Evolutionary conservation across 2,113 vertebrate genomes (phyloP).

Genomic region (Pongo abelii): DNA sequence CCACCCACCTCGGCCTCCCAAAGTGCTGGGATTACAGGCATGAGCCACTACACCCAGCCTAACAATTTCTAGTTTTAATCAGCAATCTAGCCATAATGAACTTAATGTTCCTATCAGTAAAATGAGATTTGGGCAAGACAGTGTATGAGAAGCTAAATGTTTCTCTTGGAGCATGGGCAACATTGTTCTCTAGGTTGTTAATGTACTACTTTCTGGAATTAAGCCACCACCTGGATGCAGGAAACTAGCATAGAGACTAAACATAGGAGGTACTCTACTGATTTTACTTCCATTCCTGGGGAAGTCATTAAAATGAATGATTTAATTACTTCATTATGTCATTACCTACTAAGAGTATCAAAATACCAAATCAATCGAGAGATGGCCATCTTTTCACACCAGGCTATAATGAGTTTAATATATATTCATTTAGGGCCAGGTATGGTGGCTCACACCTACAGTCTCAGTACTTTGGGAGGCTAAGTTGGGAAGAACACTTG

Average conservation of each 20-base stretch:
- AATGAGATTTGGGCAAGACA: not conserved
- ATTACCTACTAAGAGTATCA: not conserved
- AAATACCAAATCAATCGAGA: constrained; percentile 30
- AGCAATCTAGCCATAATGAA: not conserved
- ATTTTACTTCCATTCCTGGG: not conserved
- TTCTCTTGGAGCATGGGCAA: not conserved
- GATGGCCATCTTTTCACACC: not conserved
- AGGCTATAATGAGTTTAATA: constrained; percentile 11
- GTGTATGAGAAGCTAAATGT: not conserved
- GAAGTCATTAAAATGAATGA: constrained; percentile 30
- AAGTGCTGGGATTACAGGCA: too few relatives aligned
- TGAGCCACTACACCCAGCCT: too few relatives aligned
- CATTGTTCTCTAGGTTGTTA: not conserved
- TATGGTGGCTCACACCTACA: too few relatives aligned
- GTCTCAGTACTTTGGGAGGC: too few relatives aligned
- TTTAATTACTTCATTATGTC: not conserved
- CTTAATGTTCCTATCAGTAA: not conserved
- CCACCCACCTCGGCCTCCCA: too few relatives aligned
- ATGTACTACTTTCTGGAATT: not conserved
- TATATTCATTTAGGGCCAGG: not conserved
- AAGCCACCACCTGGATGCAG: not conserved
- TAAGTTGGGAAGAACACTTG: too few relatives aligned
- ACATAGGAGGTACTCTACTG: not conserved
- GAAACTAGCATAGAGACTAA: not conserved
- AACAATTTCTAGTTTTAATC: not conserved